These are phyloP conservation scores for Campopleginae sp. DNA, from an alignment of 2,888 invertebrate genomes.

Conservation along the genomic window DNA sequence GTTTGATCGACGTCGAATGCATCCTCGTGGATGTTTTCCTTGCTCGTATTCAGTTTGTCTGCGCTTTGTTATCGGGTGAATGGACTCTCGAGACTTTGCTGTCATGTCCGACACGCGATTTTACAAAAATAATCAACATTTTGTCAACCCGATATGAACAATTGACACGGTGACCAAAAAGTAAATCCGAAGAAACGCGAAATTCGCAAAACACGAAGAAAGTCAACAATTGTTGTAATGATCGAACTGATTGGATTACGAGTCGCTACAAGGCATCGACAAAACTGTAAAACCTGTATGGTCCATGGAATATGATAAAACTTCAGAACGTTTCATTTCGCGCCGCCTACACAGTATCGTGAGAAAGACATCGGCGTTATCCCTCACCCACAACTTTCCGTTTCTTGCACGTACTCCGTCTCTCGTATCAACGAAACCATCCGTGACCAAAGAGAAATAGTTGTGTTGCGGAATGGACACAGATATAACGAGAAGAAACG, in stretches of 20 bases:
- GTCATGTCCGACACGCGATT: background rate
- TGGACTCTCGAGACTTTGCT: constrained; percentile 14
- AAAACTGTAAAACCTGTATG: background rate
- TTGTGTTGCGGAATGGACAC: constrained; percentile 18
- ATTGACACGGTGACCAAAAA: background rate
- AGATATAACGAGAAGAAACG: constrained; percentile 55
- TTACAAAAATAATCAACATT: background rate
- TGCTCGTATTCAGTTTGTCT: background rate
- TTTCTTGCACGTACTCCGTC: constrained; percentile 41
- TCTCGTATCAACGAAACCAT: constrained; percentile 4
- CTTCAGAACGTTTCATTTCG: constrained; percentile 27
- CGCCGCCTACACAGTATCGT: background rate
- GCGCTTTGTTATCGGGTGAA: constrained; percentile 23
- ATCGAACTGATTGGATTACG: background rate
- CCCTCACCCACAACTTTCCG: constrained; percentile 55
- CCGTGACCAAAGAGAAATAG: background rate
- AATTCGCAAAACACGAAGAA: background rate
- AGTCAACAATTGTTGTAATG: background rate
- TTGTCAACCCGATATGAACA: background rate
- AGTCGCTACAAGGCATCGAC: constrained; percentile 17
- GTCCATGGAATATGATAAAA: constrained; percentile 17
- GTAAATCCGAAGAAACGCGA: background rate
- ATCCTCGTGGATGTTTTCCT: constrained; percentile 11
- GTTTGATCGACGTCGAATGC: constrained; percentile 36
- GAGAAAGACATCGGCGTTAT: constrained; percentile 52